Base-by-base conservation (phyloP, 1,140 invertebrate species). In the Pseudobourletiella spinata region DNA sequence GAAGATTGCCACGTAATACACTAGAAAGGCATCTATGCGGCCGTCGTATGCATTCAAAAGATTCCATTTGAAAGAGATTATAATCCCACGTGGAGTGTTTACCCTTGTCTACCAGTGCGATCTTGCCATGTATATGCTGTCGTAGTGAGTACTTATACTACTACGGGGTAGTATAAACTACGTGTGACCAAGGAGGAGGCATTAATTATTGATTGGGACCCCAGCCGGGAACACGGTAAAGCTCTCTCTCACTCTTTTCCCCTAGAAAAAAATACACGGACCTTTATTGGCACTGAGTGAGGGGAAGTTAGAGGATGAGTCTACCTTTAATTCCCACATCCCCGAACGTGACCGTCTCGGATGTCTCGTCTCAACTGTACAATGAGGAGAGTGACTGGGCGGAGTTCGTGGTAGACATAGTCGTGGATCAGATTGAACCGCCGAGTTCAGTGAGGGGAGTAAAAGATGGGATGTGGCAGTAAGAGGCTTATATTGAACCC, bases 151-250 rank as follows among this genome's bases (percentile, higher is more conserved):
- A 39, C 11, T 11, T 11, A 39, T 11, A 39, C 11, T 39, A 39
- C 11, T 39, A 39, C 11, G 11, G 35, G 35, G 35, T n/a, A 11
- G 35, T 39, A 22, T 6, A 22, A 48, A 22, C 8, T 22, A 11
- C 8, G 46, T 48, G 18, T 18, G 46, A 16, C 46, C 22, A 48
- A 14, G 14, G 6, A 18, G 35, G 51, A 50, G 29, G 58, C 54
- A 60, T 60, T 50, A 60, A 60, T 60, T 60, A 52, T 52, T 60
- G 46, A 60, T 60, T 39, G 25, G n/a, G 29, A 30, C 48, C n/a
- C 18, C 28, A 50, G 57, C 43, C 18, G 22, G 16, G 48, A 60
- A 60, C 58, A 60, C 54, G 58, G 48, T 60, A 60, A 60, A 52
- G 58, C 58, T 60, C 58, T 60, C 54, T 60, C 46, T 52, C n/a